These are phyloP conservation scores for Pseudorasbora parva DNA, from an alignment of 2,113 vertebrate genomes.

Conservation along the genomic window DNA sequence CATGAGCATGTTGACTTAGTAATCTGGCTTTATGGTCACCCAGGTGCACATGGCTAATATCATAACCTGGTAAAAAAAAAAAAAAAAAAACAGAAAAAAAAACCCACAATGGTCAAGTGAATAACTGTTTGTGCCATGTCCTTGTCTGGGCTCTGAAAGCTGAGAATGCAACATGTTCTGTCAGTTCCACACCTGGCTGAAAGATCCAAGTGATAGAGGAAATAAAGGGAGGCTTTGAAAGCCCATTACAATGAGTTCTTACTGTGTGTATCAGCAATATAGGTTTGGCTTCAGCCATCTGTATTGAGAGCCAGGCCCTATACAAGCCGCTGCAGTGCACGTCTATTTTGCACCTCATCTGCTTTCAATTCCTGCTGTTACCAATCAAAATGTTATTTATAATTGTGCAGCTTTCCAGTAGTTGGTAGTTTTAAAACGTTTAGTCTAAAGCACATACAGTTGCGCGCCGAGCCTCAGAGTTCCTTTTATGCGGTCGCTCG, in stretches of 20 bases:
- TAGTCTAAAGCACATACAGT: conserved; percentile 92
- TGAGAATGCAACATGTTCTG: conserved; percentile 45
- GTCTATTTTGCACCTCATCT: conserved; percentile 81
- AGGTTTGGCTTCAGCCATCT: conserved; percentile 37
- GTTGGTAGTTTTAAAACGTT: conserved; percentile 89
- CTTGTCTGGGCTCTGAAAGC: conserved; percentile 39
- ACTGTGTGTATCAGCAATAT: conserved; percentile 1
- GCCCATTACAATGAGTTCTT: conserved; percentile 63
- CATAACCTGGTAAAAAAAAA: conserved; percentile 1
- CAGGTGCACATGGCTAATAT: conserved; percentile 49
- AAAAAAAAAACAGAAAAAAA: neutral
- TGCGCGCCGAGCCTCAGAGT: conserved; percentile 84
- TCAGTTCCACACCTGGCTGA: conserved; percentile 71
- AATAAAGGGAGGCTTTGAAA: conserved; percentile 73
- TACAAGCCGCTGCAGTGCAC: conserved; percentile 63
- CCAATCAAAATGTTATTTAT: conserved; percentile 96
- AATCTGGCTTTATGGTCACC: conserved; percentile 18
- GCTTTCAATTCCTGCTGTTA: conserved; percentile 91
- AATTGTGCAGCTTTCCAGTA: conserved; percentile 90
- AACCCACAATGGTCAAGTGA: conserved; percentile 39
- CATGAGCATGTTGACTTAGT: conserved; percentile 5
- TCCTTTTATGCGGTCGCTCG: conserved; percentile 85
- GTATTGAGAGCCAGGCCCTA: conserved; percentile 46
- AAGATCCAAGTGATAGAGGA: conserved; percentile 45
- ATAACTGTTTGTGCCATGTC: conserved; percentile 35